These are phyloP conservation scores for Lacanobia oleracea DNA, from an alignment of 2,888 invertebrate genomes.

Conservation along the genomic window DNA sequence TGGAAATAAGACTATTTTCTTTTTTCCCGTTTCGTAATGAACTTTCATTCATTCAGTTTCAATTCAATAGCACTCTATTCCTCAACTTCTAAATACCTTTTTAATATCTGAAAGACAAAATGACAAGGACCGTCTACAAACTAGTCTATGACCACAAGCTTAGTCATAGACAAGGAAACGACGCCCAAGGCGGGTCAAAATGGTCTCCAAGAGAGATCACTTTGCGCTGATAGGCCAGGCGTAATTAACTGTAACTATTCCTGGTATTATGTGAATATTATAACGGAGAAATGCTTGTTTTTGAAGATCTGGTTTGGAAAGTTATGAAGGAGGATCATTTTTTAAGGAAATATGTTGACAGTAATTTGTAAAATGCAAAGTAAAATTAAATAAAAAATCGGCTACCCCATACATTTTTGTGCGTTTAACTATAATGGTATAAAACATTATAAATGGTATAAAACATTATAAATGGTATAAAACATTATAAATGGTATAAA, in stretches of 20 bases:
- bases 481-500: too few species aligned
- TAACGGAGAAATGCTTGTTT: slow-evolving; percentile 25
- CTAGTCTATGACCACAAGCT: slow-evolving; percentile 60
- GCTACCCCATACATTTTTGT: too few species aligned
- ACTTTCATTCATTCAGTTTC: too few species aligned
- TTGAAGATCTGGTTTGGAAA: not conserved
- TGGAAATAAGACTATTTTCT: too few species aligned
- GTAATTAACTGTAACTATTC: slow-evolving; percentile 75
- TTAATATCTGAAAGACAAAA: not conserved
- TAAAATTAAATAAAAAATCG: too few species aligned
- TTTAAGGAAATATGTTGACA: not conserved
- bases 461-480: too few species aligned
- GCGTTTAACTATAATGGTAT: too few species aligned
- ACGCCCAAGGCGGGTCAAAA: slow-evolving; percentile 81
- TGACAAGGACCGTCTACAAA: slow-evolving; percentile 20
- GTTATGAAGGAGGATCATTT: not conserved
- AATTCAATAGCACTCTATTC: too few species aligned
- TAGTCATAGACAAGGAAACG: slow-evolving; percentile 70
- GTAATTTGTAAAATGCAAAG: too few species aligned
- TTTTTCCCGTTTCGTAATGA: too few species aligned
- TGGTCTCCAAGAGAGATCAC: slow-evolving; percentile 83
- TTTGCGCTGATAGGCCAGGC: slow-evolving; percentile 76
- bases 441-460: too few species aligned
- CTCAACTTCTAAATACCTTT: too few species aligned
- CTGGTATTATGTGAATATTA: slow-evolving; percentile 35